phyloP scores from a whole-genome alignment of 2,797 vertebrate genomes.

The Gymnoscopelus braueri region DNA sequence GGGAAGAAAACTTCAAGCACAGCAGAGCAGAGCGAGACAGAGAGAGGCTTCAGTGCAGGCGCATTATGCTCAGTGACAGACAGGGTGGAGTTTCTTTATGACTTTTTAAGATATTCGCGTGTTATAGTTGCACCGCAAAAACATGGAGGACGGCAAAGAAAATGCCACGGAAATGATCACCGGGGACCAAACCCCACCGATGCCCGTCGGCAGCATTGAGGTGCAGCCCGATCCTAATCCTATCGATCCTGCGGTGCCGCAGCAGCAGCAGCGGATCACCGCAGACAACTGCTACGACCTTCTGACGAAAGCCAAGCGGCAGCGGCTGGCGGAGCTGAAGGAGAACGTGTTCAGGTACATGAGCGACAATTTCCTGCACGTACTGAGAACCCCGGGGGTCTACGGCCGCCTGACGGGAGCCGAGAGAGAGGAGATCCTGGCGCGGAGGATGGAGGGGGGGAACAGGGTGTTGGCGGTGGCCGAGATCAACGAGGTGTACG shows the following conservation, averaged over 20 bases:
- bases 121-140: constrained; percentile 84
- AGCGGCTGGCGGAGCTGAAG: constrained; percentile 79
- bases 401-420: constrained; percentile 87
- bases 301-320: constrained; percentile 86
- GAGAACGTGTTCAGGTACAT: constrained; percentile 87
- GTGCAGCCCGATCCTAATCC: constrained; percentile 86
- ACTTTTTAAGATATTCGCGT: constrained; percentile 83
- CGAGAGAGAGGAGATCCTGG: constrained; percentile 88
- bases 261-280: constrained; percentile 81
- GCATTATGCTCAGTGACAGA: constrained; percentile 85
- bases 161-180: constrained; percentile 33
- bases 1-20: constrained; percentile 79
- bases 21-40: constrained; percentile 77
- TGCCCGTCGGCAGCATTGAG: constrained; percentile 51
- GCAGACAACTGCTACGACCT: constrained; percentile 88
- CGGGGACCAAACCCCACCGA: constrained; percentile 73
- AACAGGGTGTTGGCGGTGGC: constrained; percentile 83
- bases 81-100: constrained; percentile 72
- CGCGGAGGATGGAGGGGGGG: constrained; percentile 84
- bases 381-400: constrained; percentile 84
- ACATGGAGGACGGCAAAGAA: constrained; percentile 82
- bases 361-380: constrained; percentile 90
- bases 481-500: constrained; percentile 83
- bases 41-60: constrained; percentile 84
- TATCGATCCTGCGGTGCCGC: constrained; percentile 84